Evolutionary conservation across 1,140 invertebrate genomes (phyloP).

Genomic region (Panagrolaimus sp.): DNA sequence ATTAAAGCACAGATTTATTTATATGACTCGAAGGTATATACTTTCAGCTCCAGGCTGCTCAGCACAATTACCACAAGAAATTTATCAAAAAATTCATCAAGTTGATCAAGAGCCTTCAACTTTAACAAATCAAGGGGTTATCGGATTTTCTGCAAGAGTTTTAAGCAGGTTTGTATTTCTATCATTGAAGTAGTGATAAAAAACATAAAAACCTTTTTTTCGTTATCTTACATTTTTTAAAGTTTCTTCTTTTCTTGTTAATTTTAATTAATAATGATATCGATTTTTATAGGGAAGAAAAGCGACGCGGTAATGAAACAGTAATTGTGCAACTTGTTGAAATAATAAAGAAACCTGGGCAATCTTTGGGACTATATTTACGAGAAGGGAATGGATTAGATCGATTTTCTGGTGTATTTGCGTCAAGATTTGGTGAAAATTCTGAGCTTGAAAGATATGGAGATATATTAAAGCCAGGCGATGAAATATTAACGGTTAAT

Average conservation of each 20-base stretch:
- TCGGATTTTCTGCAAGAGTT: conserved; percentile 35
- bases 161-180: conserved; percentile 28
- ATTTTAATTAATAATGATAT: neutral
- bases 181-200: no score
- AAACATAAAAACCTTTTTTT: no score
- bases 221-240: no score
- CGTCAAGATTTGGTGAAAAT: conserved; percentile 80
- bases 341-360: conserved; percentile 95
- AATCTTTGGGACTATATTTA: conserved; percentile 94
- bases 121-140: conserved; percentile 30
- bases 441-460: conserved; percentile 80
- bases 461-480: conserved; percentile 93
- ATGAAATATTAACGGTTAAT: conserved; percentile 95
- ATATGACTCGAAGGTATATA: neutral
- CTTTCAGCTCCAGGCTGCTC: conserved; percentile 8
- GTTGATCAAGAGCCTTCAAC: conserved; percentile 36
- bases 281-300: conserved; percentile 21
- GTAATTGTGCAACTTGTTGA: conserved; percentile 75
- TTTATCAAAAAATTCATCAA: conserved; percentile 28
- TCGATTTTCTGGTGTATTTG: conserved; percentile 88
- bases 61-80: conserved; percentile 16
- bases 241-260: no score
- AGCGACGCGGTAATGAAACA: conserved; percentile 28
- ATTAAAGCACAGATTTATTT: no score
- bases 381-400: conserved; percentile 69